Conservation (phyloP, 2,113 vertebrate genomes). For the Procapra przewalskii region DNA sequence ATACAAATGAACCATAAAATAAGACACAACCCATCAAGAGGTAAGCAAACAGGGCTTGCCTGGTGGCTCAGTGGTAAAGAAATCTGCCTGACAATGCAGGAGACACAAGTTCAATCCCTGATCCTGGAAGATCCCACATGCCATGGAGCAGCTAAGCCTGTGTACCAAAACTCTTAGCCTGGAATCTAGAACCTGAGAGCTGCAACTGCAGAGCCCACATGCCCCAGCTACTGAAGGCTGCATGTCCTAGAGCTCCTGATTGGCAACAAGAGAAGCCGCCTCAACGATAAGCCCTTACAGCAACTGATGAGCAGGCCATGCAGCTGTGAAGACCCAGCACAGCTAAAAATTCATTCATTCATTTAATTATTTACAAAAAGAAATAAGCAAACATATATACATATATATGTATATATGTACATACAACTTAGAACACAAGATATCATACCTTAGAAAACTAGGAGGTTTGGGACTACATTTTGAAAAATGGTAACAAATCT, state of each 20-base stretch:
- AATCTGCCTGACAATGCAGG: neutral
- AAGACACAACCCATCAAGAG: neutral
- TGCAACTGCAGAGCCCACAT: neutral
- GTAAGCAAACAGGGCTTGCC: neutral
- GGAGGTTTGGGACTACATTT: neutral
- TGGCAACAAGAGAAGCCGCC: neutral
- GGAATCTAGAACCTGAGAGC: neutral
- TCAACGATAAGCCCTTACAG: accelerated
- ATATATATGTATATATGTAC: too few species aligned
- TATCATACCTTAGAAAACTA: neutral
- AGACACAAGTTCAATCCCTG: neutral
- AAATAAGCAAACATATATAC: neutral
- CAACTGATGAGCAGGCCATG: accelerated
- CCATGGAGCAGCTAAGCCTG: neutral
- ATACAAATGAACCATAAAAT: neutral
- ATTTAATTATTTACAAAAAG: neutral
- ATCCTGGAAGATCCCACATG: neutral
- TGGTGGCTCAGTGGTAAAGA: neutral
- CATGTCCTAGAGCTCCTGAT: accelerated
- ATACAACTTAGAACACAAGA: neutral
- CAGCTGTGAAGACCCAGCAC: neutral
- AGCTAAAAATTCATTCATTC: neutral
- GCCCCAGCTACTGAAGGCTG: neutral
- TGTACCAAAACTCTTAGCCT: neutral
- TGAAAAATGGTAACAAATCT: neutral